Base-by-base conservation (phyloP, 2,113 vertebrate species). In the Coptodon bakossiorum region DNA sequence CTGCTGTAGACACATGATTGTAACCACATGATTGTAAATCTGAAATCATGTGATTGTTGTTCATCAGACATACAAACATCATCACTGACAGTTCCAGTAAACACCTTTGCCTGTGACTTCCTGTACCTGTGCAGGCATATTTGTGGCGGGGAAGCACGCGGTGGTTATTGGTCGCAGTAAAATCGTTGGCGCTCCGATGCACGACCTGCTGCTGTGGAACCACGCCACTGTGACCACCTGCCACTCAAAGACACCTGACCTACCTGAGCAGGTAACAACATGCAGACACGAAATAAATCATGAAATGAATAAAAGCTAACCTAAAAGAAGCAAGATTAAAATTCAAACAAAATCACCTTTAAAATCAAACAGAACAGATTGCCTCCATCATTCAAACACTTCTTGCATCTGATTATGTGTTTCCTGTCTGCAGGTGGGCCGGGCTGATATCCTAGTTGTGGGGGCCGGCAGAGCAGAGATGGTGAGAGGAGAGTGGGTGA, bases 81-180 rank as follows among this genome's bases (percentile, higher is more conserved):
- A 22, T 22, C 22, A 22, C 22, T 22, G 22, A 22, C 22, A 22
- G 22, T 22, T 22, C 22, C 22, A 22, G 22, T 22, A 22, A 22
- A 22, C 22, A 22, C 22, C 7, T 19, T 13, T n/a, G 31, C 16
- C 8, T 57, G 24, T 73, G 7, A 24, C 83, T 83, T 73, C 66
- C 80, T 86, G 52, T 87, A 61, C 12, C 43, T 76, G 19, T 88
- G 83, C 79, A 99, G 98, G 98, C 22, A 76, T 98, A 40, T 96
- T 97, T 10, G 97, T 99, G 86, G 96, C 93, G 0, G 98, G 98
- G 9, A 98, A 97, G 57, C 97, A 97, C 0, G 98, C 98, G 0
- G 98, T 99, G 1, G 98, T 99, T 86, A 93, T 99, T 0, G 98
- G 98, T 24, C 98, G 98, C 88, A 99, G 98, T 91, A 99, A 98